Percentiles rank a stretch among this genome's conserved stretches.
These are phyloP conservation scores for Paedocypris micromegethes DNA, from an alignment of 2,797 vertebrate genomes.

Conservation along the genomic window DNA sequence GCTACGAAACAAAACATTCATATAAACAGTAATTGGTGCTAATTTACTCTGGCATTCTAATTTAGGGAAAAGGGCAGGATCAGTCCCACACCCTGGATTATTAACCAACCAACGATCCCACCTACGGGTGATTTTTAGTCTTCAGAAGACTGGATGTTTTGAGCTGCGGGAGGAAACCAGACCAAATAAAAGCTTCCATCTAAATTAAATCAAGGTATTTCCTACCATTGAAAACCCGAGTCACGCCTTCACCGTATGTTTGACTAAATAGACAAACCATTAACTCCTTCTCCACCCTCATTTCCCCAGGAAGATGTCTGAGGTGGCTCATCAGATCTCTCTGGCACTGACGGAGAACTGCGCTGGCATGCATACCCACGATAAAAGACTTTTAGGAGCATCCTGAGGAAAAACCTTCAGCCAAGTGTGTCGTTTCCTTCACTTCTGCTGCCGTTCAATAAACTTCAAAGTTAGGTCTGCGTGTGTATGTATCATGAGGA, in stretches of 20 bases:
- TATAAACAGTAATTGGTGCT: too few species aligned
- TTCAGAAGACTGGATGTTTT: too few species aligned
- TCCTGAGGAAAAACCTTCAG: slow-evolving; percentile 39
- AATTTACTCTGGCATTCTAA: too few species aligned
- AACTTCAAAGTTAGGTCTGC: neutral
- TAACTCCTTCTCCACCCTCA: neutral
- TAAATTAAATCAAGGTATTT: too few species aligned
- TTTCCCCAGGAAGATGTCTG: slow-evolving; percentile 43
- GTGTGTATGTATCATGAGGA: too few species aligned
- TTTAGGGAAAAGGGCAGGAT: too few species aligned
- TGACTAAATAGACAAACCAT: slow-evolving; percentile 7
- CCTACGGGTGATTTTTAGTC: too few species aligned
- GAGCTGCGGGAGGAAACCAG: too few species aligned
- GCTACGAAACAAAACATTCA: too few species aligned
- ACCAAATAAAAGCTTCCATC: too few species aligned
- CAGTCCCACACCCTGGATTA: too few species aligned
- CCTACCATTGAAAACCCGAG: neutral
- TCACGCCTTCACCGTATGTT: neutral
- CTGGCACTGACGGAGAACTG: slow-evolving; percentile 6
- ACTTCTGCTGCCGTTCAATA: neutral
- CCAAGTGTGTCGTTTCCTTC: slow-evolving; percentile 9
- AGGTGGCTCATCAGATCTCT: neutral
- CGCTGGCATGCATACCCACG: neutral
- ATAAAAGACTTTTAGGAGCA: slow-evolving; percentile 7
- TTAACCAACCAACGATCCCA: too few species aligned